Evolutionary conservation across 2,113 vertebrate species (phyloP).

Genomic region (Paratilapia polleni): DNA sequence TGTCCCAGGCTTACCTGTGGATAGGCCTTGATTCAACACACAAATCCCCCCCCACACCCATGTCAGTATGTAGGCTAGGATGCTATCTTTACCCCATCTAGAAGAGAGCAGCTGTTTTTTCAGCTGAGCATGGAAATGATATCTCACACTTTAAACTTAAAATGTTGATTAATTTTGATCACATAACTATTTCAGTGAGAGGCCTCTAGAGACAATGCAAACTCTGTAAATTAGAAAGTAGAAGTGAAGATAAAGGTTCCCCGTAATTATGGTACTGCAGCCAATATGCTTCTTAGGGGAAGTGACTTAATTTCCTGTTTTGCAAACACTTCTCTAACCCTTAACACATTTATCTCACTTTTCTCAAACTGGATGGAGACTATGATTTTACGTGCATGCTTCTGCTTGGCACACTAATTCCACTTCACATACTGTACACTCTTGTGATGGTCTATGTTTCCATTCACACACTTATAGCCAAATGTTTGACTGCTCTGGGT

Average conservation of each 20-base stretch:
- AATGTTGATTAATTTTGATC: not conserved
- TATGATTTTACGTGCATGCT: not conserved
- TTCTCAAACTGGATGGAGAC: slow-evolving; percentile 24
- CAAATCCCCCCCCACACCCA: slow-evolving; percentile 74
- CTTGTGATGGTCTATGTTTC: slow-evolving; percentile 36
- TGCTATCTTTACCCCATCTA: slow-evolving; percentile 41
- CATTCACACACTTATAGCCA: slow-evolving; percentile 21
- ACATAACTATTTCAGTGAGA: not conserved
- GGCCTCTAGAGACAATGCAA: not conserved
- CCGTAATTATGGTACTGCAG: slow-evolving; percentile 23
- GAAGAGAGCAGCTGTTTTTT: not conserved
- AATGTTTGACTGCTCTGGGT: slow-evolving; percentile 52
- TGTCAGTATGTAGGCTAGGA: slow-evolving; percentile 19
- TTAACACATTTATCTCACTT: slow-evolving; percentile 50
- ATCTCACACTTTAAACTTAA: not conserved
- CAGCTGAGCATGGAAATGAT: not conserved
- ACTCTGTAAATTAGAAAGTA: slow-evolving; percentile 48
- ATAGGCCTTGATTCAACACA: slow-evolving; percentile 74
- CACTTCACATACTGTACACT: not conserved
- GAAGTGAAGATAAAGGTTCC: slow-evolving; percentile 50
- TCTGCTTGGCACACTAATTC: not conserved
- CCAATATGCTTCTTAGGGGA: slow-evolving; percentile 49
- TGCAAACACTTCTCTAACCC: slow-evolving; percentile 58
- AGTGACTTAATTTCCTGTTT: slow-evolving; percentile 76
- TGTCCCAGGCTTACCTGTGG: slow-evolving; percentile 77